phyloP scores from a whole-genome alignment of 1,140 invertebrate species.

The Solenopsis invicta region DNA sequence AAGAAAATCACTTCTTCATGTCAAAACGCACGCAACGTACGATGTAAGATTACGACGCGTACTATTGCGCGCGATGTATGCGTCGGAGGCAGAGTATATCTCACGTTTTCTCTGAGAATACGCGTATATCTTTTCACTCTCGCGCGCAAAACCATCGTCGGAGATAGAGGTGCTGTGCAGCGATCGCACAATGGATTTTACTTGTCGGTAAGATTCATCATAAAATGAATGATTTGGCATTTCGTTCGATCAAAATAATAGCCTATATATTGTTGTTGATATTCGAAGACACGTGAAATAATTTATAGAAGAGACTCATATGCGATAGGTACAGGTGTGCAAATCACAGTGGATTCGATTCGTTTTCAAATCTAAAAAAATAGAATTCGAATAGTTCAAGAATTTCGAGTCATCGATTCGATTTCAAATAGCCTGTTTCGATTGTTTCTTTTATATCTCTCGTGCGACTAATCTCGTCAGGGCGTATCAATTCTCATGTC shows the following conservation, averaged over 20 bases:
- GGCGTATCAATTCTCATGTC: too few relatives aligned
- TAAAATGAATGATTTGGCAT: background rate
- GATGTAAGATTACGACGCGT: conserved; percentile 19
- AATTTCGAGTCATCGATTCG: too few relatives aligned
- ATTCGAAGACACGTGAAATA: background rate
- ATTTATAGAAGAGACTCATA: background rate
- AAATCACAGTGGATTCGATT: too few relatives aligned
- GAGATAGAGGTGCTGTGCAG: background rate
- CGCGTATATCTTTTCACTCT: conserved; percentile 2
- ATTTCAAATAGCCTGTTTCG: too few relatives aligned
- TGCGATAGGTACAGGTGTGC: too few relatives aligned
- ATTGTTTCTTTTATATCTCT: too few relatives aligned
- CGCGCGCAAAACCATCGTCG: background rate
- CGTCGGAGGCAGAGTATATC: background rate
- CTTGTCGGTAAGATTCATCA: conserved; percentile 8
- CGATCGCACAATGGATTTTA: conserved; percentile 4
- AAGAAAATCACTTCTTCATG: conserved; percentile 17
- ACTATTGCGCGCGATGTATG: conserved; percentile 4
- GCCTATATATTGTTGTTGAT: background rate
- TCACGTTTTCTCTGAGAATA: background rate
- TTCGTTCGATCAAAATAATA: background rate
- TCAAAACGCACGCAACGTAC: conserved; percentile 17
- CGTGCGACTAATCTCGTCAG: too few relatives aligned
- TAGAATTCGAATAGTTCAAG: too few relatives aligned
- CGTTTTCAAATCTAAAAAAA: too few relatives aligned